Conservation (phyloP, 2,797 vertebrate species). For the Liparis tanakae region DNA sequence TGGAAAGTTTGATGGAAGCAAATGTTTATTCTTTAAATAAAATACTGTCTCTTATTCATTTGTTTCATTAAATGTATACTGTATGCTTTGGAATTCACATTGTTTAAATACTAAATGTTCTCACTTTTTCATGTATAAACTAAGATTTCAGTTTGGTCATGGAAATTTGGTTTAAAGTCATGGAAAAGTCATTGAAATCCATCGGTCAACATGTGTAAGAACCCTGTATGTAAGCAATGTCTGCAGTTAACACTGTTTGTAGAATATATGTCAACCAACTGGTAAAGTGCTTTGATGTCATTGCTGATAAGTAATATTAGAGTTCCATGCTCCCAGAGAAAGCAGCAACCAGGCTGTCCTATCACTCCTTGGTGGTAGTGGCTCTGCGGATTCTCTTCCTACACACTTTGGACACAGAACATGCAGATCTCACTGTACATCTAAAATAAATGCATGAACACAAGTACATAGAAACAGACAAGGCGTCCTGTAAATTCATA, state of each 20-base stretch:
- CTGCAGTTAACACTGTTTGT: conserved; percentile 21
- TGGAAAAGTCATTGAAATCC: too few species aligned
- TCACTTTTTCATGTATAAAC: too few species aligned
- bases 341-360: conserved; percentile 23
- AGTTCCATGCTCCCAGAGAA: conserved; percentile 8
- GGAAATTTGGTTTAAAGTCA: too few species aligned
- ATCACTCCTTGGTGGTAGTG: conserved; percentile 27
- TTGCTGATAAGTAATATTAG: conserved; percentile 44
- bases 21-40: too few species aligned
- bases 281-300: conserved; percentile 19
- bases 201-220: too few species aligned
- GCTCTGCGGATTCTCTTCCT: conserved; percentile 50
- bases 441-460: conserved; percentile 9
- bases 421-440: conserved; percentile 11
- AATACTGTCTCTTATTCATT: too few species aligned
- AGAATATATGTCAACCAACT: conserved; percentile 27
- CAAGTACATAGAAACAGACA: neutral
- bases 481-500: conserved; percentile 46
- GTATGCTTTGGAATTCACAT: too few species aligned
- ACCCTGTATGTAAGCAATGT: conserved; percentile 21
- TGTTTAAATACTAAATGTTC: too few species aligned
- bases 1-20: too few species aligned
- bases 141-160: too few species aligned
- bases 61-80: too few species aligned
- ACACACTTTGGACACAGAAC: conserved; percentile 34